Base-by-base conservation (phyloP, 2,888 invertebrate species). In the Caenorhabditis angaria region DNA sequence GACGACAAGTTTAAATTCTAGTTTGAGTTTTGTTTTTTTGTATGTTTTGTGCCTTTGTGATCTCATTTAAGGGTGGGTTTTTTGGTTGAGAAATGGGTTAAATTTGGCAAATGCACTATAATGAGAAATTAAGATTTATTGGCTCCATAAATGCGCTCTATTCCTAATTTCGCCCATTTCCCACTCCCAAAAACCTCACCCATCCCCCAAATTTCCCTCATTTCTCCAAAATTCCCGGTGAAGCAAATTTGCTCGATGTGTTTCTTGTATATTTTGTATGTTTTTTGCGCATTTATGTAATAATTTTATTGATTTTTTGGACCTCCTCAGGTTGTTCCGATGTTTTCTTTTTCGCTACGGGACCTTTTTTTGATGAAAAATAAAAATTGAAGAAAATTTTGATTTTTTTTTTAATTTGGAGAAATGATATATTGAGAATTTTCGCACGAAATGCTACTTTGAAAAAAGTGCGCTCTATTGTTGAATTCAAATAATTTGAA, bases 1-100 rank as follows among this genome's bases (percentile, higher is more conserved):
- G 83, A 41, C 76, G 85, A 12, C 86, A 85, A 73, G 53, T 65
- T 51, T 82, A 32, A n/a, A 2, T 22, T 8, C 20, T 48, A 3
- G n/a, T n/a, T 48, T 18, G 5, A 6, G 5, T 48, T 18, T n/a
- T 48, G 5, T 48, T 14, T 18, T 48, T 48, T 4, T 20, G 4
- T 12, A 48, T 35, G 14, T 35, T 35, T 35, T 10, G 14, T 6
- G 6, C 8, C 35, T 35, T 14, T 10, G 8, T 35, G 8, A 10
- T 35, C 14, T 35, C 35, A 35, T 35, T 35, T n/a, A n/a, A n/a
- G n/a, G n/a, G n/a, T n/a, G n/a, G n/a, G n/a, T n/a, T n/a, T n/a
- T n/a, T n/a, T n/a, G n/a, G n/a, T n/a, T n/a, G n/a, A n/a, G n/a
- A n/a, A n/a, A n/a, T n/a, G n/a, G n/a, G n/a, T n/a, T n/a, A n/a